Conservation (phyloP, 1,140 invertebrate genomes). For the Sesamia nonagrioides region DNA sequence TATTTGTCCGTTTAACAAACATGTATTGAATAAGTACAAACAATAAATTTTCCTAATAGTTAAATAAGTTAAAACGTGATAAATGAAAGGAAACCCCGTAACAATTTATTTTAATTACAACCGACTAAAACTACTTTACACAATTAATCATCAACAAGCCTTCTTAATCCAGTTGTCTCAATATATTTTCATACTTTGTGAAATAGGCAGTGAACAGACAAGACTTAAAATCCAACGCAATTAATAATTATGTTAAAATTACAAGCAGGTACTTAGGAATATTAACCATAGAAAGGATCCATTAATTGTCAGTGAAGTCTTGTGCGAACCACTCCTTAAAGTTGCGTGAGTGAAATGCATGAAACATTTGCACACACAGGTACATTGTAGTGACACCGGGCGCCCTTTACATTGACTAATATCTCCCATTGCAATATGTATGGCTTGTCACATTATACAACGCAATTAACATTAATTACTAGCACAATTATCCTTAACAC, state of each 20-base stretch:
- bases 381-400: background rate
- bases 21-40: no score
- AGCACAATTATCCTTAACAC: background rate
- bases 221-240: background rate
- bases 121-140: background rate
- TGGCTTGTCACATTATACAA: background rate
- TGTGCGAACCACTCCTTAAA: conserved; percentile 21
- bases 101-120: background rate
- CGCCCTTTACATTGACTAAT: conserved; percentile 11
- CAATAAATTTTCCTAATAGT: no score
- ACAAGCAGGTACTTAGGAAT: background rate
- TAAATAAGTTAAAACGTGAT: no score
- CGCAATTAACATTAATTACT: background rate
- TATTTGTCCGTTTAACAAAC: no score
- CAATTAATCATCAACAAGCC: background rate
- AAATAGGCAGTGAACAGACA: background rate
- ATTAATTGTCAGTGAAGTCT: background rate
- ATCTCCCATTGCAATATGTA: background rate
- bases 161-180: conserved; percentile 1
- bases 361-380: conserved; percentile 26
- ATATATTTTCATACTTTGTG: background rate
- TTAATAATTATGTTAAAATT: background rate
- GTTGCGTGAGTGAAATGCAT: conserved; percentile 17
- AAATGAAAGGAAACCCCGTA: background rate
- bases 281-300: background rate